Conservation (phyloP, 2,113 vertebrate species). For the Gavia stellata region DNA sequence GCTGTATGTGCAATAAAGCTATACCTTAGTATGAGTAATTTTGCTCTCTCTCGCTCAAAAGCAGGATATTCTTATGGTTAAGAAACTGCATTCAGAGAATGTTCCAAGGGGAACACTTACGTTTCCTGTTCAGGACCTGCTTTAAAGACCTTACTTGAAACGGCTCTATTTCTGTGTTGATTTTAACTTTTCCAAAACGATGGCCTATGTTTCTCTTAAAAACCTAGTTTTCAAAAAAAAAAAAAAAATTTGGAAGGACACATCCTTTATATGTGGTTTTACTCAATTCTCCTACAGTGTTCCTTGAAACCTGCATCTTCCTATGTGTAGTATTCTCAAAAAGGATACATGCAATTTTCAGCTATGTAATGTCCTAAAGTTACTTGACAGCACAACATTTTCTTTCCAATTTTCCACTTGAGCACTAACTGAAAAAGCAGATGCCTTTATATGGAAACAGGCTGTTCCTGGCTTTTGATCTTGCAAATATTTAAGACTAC, state of each 20-base stretch:
- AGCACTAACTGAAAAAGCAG: not conserved
- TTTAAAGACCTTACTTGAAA: not conserved
- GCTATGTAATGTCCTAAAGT: not conserved
- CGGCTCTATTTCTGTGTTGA: not conserved
- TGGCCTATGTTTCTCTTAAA: not conserved
- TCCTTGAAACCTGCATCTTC: not conserved
- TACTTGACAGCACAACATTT: not conserved
- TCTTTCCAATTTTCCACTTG: constrained; percentile 34
- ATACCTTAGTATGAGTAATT: not conserved
- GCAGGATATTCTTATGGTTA: not conserved
- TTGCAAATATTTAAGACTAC: not conserved
- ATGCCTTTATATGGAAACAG: not conserved
- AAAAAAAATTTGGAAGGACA: not conserved
- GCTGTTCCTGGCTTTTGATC: not conserved
- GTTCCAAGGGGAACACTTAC: not conserved
- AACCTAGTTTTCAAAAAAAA: not conserved
- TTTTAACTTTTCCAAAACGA: not conserved
- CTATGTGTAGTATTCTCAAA: not conserved
- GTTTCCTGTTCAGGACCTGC: not conserved
- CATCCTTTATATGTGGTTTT: not conserved
- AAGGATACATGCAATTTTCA: not conserved
- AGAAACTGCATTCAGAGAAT: not conserved
- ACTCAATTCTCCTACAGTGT: not conserved
- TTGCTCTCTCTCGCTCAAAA: not conserved
- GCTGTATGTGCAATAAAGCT: not conserved